Base-by-base conservation (phyloP, 2,888 invertebrate genomes). In the Furcula furcula region DNA sequence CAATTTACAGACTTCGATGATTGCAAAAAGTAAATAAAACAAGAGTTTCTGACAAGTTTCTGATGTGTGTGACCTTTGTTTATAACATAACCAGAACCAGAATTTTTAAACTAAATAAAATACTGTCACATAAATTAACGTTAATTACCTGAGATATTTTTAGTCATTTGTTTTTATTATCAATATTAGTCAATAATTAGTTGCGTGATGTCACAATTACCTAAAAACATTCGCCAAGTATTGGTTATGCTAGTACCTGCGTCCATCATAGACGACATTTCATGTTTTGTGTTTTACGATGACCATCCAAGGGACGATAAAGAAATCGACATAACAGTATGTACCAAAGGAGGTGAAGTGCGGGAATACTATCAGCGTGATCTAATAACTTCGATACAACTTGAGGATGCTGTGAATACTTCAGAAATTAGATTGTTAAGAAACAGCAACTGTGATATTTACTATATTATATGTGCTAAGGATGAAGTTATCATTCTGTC, bases 221-320 rank as follows among this genome's bases (percentile, higher is more conserved):
- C 61, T 20, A 66, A 66, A 34, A 72, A 63, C 31, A 58, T 76
- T 6, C 57, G 52, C 0, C 56, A 66, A 42, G 65, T 69, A 30
- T 13, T 86, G 12, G 9, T 43, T 5, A 71, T 59, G 30, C 43
- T 77, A 23, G 45, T 87, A 20, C 85, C 86, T 6, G 44, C 61
- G 7, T 62, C 74, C 9, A 31, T 77, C 20, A 2, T 74, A 6
- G 62, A 62, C 15, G 71, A 79, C 10, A 60, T 79, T 4, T 29
- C 50, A 18, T 76, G 82, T 60, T 87, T 75, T 42, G 67, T 65
- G 1, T 74, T 85, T 13, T 79, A 78, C 43, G 86, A 87, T 42
- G 46, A 76, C 21, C 82, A 87, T 46, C 86, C 87, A 4, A 56
- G 50, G 34, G 74, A 74, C 33, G 29, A 41, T 5, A 74, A 57